Evolutionary conservation across 2,113 vertebrate genomes (phyloP), one percentile per base, ranked within the genome.

Genomic region (Tretioscincus oriximinensis): DNA sequence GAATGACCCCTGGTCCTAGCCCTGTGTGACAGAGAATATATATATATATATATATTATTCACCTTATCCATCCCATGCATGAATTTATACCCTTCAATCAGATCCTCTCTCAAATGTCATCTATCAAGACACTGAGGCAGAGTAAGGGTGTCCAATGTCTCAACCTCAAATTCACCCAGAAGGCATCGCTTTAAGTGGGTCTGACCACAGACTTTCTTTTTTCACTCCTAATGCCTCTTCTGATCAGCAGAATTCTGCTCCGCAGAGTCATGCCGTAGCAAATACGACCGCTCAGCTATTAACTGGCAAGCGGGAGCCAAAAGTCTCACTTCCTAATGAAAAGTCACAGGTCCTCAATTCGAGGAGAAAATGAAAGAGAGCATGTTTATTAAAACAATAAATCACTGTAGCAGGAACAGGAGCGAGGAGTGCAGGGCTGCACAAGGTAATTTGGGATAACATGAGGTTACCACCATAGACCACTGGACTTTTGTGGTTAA

Each of bases 381-480:
- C 67, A 28, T 71, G 47, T 79, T 79, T 79, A 79, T 80, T 80
- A 73, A 80, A 73, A 72, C 69, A 73, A 72, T 80, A 72, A 80
- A 64, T 80, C 78, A 73, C 31, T 71, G 35, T 49, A 64, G 58
- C 45, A 29, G 60, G 58, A 31, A 73, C 64, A 20, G 41, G 5
- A 72, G 69, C n/a, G 10, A 47, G n/a, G 21, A 64, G 58, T 16
- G 26, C 24, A 47, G 10, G 26, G 26, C 47, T 71, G 68, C 54
- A 71, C 2, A 22, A 64, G 41, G 41, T 29, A 29, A 65, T 80
- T 80, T 22, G 9, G 69, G 41, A 28, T 24, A 49, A 61, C 69
- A 64, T 5, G 29, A 72, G 58, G 78, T 63, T 78, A 67, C 54
- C 76, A 54, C 47, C 58, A 21, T n/a, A 49, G 10, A 28, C 35